phyloP scores from a whole-genome alignment of 2,113 vertebrate species.

The Psammodynastes pulverulentus region DNA sequence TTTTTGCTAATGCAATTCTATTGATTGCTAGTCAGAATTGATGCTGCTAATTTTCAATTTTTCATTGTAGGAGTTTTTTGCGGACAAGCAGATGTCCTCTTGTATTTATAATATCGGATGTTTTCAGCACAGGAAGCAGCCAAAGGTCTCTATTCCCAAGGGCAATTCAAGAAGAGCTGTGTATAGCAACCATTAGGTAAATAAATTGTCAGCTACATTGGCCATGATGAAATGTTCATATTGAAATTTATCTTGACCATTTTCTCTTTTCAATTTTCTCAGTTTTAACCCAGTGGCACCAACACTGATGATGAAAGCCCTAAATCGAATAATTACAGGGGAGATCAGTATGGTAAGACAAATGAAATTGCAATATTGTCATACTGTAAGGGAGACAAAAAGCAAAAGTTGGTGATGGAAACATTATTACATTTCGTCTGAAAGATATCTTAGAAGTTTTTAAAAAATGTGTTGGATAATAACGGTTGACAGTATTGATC shows the following conservation, averaged over 20 bases:
- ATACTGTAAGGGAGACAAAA: neutral
- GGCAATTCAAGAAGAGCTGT: constrained; percentile 83
- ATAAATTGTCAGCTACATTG: constrained; percentile 8
- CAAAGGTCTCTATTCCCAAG: constrained; percentile 83
- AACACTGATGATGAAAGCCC: constrained; percentile 89
- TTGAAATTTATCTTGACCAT: constrained; percentile 14
- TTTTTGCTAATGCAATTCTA: neutral
- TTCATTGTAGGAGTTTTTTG: constrained; percentile 76
- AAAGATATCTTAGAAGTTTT: neutral
- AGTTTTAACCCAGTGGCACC: constrained; percentile 96
- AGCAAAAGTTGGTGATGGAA: neutral
- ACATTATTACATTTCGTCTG: neutral
- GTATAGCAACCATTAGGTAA: constrained; percentile 82
- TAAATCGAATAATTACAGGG: constrained; percentile 76
- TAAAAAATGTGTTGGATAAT: neutral
- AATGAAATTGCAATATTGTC: neutral
- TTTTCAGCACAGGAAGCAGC: constrained; percentile 80
- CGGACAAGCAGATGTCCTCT: constrained; percentile 79
- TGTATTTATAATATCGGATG: constrained; percentile 88
- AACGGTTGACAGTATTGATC: neutral
- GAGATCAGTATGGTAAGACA: constrained; percentile 81
- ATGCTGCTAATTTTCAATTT: neutral
- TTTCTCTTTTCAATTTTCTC: constrained; percentile 46
- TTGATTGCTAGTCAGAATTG: neutral
- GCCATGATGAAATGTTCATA: neutral